These are phyloP conservation scores for Plutomurus gul DNA, from an alignment of 1,140 invertebrate species.

Conservation along the genomic window DNA sequence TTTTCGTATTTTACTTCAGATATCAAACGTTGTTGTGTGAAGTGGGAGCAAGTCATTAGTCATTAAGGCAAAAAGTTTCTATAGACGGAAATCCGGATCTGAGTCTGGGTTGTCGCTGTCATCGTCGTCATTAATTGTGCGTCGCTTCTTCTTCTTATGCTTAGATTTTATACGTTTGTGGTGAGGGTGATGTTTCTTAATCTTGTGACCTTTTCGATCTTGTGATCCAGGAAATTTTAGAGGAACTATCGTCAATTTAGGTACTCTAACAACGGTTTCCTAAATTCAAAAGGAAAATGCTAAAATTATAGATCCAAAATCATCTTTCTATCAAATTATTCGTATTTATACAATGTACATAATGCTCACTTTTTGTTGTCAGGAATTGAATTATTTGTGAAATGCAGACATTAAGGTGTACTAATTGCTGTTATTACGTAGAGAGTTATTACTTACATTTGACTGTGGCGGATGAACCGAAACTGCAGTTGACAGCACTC, in stretches of 20 bases:
- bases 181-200: slow-evolving; percentile 66
- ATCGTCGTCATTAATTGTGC: slow-evolving; percentile 65
- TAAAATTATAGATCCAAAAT: slow-evolving; percentile 39
- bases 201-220: slow-evolving; percentile 63
- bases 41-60: background rate
- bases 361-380: slow-evolving; percentile 30
- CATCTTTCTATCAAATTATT: slow-evolving; percentile 13
- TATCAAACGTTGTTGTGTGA: no score
- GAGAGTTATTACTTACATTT: background rate
- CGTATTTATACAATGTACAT: background rate
- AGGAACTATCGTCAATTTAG: slow-evolving; percentile 63
- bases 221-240: slow-evolving; percentile 59
- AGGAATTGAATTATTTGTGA: slow-evolving; percentile 29
- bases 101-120: slow-evolving; percentile 70
- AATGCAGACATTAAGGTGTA: slow-evolving; percentile 12
- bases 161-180: slow-evolving; percentile 71
- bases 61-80: background rate
- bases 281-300: slow-evolving; percentile 38
- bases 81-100: slow-evolving; percentile 68
- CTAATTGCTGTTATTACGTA: background rate
- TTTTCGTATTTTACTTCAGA: no score
- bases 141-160: slow-evolving; percentile 61
- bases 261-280: slow-evolving; percentile 61
- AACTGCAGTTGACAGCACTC: background rate
- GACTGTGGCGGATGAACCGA: background rate